These are phyloP conservation scores for Carassius auratus DNA, from an alignment of 2,113 vertebrate genomes.

Conservation along the genomic window DNA sequence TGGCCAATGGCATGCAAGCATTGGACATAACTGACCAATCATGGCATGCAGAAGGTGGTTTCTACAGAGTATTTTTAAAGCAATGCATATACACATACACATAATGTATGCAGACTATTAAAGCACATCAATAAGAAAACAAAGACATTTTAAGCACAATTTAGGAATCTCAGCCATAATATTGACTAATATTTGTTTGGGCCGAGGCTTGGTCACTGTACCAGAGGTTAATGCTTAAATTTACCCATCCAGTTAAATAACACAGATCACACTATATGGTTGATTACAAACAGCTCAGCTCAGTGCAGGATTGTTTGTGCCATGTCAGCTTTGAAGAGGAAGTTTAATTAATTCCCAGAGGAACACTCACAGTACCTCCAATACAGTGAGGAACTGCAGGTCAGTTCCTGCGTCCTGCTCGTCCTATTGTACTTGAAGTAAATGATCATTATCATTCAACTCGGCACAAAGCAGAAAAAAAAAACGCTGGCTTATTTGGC, in stretches of 20 bases:
- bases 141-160: too few relatives aligned
- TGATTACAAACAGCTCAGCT: slow-evolving; percentile 24
- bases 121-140: too few relatives aligned
- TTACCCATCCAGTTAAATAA: slow-evolving; percentile 16
- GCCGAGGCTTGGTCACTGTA: neutral
- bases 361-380: slow-evolving; percentile 33
- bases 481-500: neutral
- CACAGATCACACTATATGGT: neutral
- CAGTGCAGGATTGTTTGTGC: slow-evolving; percentile 50
- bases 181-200: neutral
- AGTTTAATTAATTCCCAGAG: slow-evolving; percentile 57
- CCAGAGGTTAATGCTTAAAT: neutral
- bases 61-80: too few relatives aligned
- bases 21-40: too few relatives aligned
- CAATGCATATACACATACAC: too few relatives aligned
- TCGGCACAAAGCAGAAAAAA: neutral
- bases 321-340: slow-evolving; percentile 53
- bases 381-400: slow-evolving; percentile 25
- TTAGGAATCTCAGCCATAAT: neutral
- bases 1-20: too few relatives aligned
- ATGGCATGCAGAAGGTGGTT: too few relatives aligned
- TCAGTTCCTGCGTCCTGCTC: slow-evolving; percentile 21
- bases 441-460: slow-evolving; percentile 20
- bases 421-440: slow-evolving; percentile 10
- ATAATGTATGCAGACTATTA: too few relatives aligned